Percentiles rank a stretch among this genome's conserved stretches.
Evolutionary conservation across 2,888 invertebrate species (phyloP).

Genomic region (Schizaphis graminum): DNA sequence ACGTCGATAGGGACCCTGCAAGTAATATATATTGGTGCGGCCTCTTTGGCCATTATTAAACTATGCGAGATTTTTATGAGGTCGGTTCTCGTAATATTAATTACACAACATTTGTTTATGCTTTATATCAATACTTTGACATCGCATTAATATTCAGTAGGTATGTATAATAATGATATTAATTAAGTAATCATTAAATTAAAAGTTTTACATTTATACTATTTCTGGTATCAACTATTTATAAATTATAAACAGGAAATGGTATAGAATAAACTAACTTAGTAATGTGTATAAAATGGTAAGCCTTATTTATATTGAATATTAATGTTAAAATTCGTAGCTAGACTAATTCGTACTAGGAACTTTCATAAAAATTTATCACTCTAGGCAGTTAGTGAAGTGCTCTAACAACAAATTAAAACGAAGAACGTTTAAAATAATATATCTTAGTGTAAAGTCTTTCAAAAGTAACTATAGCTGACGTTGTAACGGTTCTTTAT

Average conservation of each 20-base stretch:
- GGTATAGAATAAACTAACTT: not conserved
- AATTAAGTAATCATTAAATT: not conserved
- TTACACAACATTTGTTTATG: too few relatives aligned
- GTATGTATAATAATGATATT: not conserved
- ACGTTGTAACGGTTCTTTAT: not conserved
- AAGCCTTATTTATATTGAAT: not conserved
- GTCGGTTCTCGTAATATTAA: not conserved
- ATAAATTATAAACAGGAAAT: not conserved
- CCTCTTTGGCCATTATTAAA: not conserved
- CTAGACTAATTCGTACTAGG: not conserved
- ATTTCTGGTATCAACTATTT: not conserved
- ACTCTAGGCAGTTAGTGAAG: not conserved
- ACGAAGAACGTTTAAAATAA: not conserved
- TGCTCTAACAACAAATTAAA: not conserved
- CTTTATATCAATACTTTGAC: too few relatives aligned
- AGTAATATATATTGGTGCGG: too few relatives aligned
- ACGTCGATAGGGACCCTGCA: not conserved
- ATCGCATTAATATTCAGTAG: not conserved
- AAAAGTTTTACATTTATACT: not conserved
- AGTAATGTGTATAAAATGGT: not conserved
- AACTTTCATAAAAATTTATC: not conserved
- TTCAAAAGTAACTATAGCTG: not conserved
- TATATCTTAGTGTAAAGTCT: not conserved
- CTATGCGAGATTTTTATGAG: not conserved
- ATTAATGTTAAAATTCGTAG: conserved; percentile 27